phyloP scores from a whole-genome alignment of 2,888 invertebrate species.

The Synergus itoensis region DNA sequence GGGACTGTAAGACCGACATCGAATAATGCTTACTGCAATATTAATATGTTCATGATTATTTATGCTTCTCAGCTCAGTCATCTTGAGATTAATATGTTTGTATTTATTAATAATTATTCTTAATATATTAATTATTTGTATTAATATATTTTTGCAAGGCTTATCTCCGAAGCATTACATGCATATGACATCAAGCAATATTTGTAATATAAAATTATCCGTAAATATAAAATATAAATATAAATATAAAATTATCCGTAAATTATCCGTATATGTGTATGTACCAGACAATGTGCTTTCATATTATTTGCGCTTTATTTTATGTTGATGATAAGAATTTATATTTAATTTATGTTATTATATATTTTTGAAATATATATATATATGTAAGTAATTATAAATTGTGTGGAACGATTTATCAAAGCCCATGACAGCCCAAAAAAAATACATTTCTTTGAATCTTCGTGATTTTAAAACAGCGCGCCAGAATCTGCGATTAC shows the following conservation, averaged over 20 bases:
- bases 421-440: too few relatives aligned
- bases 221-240: too few relatives aligned
- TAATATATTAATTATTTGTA: too few relatives aligned
- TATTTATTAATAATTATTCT: too few relatives aligned
- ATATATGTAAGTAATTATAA: neutral
- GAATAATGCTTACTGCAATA: neutral
- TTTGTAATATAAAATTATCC: neutral
- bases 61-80: neutral
- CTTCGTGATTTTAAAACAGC: too few relatives aligned
- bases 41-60: neutral
- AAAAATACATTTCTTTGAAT: too few relatives aligned
- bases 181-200: neutral
- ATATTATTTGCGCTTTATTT: neutral
- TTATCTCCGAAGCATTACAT: neutral
- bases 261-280: neutral
- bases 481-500: too few relatives aligned
- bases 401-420: too few relatives aligned
- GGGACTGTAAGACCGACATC: neutral
- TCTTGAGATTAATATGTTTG: neutral
- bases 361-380: neutral
- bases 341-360: slow-evolving; percentile 2
- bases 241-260: neutral
- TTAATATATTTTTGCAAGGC: neutral
- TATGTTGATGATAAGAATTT: neutral
- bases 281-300: neutral